Conservation (phyloP, 2,113 vertebrate species). For the Oriolus oriolus region DNA sequence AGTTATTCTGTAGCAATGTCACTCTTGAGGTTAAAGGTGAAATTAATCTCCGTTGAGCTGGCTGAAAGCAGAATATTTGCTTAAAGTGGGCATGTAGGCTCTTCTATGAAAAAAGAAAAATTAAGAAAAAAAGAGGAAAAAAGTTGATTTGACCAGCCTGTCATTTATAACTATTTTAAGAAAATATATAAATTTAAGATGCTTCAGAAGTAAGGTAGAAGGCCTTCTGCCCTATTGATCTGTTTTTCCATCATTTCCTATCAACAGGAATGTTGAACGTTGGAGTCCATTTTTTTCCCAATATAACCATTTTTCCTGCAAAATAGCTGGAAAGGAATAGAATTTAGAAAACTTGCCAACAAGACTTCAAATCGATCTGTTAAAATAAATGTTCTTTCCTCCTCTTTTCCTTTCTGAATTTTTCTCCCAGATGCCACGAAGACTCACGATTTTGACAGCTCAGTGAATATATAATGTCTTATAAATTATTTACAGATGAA, state of each 20-base stretch:
- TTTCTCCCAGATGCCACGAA: not conserved
- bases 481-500: not conserved
- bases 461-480: not conserved
- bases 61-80: not conserved
- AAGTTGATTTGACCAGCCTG: not conserved
- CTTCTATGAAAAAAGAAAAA: not conserved
- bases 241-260: not conserved
- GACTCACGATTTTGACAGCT: not conserved
- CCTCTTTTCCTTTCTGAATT: not conserved
- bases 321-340: not conserved
- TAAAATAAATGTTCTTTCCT: not conserved
- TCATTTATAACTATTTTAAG: not conserved
- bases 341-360: not conserved
- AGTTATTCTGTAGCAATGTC: not conserved
- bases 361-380: not conserved
- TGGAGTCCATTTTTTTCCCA: not conserved
- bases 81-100: not conserved
- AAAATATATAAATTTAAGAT: not conserved
- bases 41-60: not conserved
- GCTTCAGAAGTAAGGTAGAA: not conserved
- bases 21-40: not conserved
- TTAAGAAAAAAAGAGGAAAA: not conserved
- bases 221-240: not conserved
- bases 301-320: not conserved
- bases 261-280: not conserved